These are phyloP conservation scores for Picus viridis DNA, from an alignment of 2,797 vertebrate species.

Conservation along the genomic window DNA sequence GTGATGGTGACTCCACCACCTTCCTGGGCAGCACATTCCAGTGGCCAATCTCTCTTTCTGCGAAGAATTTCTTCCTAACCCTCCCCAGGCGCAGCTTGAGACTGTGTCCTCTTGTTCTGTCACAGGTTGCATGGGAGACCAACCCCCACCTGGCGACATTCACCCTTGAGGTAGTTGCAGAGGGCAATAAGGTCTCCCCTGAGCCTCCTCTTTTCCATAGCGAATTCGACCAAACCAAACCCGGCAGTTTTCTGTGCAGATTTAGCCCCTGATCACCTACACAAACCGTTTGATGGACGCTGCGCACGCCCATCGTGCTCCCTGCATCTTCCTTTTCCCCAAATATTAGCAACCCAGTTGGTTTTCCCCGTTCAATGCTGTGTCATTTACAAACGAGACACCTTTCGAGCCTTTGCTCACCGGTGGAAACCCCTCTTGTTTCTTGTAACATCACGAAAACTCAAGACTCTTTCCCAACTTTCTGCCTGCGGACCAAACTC, in stretches of 20 bases:
- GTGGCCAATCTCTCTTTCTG: too few species aligned
- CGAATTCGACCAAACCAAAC: neutral
- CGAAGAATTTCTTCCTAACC: too few species aligned
- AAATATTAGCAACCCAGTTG: neutral
- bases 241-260: neutral
- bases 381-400: neutral
- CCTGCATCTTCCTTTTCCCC: accelerated
- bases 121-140: too few species aligned
- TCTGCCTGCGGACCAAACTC: neutral
- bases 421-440: neutral
- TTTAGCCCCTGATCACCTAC: neutral
- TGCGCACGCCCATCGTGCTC: accelerated
- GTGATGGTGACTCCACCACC: too few species aligned
- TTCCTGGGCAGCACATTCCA: too few species aligned
- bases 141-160: too few species aligned
- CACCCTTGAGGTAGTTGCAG: too few species aligned
- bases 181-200: too few species aligned
- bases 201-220: too few species aligned
- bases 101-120: too few species aligned
- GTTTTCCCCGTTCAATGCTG: neutral
- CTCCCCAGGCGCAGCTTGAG: too few species aligned
- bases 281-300: accelerated
- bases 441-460: neutral
- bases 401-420: neutral
- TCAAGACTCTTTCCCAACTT: neutral